Conservation (phyloP, 2,113 vertebrate genomes). For the Nestor notabilis region DNA sequence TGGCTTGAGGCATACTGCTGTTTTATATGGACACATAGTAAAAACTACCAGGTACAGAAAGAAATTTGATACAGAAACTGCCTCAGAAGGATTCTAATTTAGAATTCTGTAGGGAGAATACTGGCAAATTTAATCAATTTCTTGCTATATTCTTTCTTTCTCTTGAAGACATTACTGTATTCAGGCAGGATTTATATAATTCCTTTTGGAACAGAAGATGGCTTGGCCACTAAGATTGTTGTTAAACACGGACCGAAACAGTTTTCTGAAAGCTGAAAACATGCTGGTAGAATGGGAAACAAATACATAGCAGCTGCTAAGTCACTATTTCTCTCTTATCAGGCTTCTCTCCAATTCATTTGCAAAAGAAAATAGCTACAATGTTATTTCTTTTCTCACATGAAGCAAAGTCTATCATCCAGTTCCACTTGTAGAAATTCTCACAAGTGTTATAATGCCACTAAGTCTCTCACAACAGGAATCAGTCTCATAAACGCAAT, state of each 20-base stretch:
- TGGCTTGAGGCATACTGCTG: not conserved
- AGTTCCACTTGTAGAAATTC: not conserved
- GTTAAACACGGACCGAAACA: not conserved
- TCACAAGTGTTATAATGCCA: accelerated
- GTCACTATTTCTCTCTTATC: not conserved
- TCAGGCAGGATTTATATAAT: not conserved
- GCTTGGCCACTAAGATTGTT: not conserved
- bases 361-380: not conserved
- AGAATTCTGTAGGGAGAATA: slow-evolving; percentile 13
- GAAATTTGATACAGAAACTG: not conserved
- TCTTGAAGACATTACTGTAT: not conserved
- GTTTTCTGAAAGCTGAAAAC: not conserved
- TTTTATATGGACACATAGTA: not conserved
- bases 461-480: not conserved
- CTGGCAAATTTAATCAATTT: not conserved
- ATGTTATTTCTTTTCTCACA: not conserved
- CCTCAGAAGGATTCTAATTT: slow-evolving; percentile 10
- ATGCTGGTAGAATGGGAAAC: not conserved
- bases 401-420: not conserved
- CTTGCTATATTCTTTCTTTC: not conserved
- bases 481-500: not conserved
- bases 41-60: not conserved
- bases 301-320: not conserved
- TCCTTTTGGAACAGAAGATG: not conserved
- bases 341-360: not conserved